Evolutionary conservation across 2,888 invertebrate species (phyloP).

Genomic region (Pyrrhosoma nymphula): DNA sequence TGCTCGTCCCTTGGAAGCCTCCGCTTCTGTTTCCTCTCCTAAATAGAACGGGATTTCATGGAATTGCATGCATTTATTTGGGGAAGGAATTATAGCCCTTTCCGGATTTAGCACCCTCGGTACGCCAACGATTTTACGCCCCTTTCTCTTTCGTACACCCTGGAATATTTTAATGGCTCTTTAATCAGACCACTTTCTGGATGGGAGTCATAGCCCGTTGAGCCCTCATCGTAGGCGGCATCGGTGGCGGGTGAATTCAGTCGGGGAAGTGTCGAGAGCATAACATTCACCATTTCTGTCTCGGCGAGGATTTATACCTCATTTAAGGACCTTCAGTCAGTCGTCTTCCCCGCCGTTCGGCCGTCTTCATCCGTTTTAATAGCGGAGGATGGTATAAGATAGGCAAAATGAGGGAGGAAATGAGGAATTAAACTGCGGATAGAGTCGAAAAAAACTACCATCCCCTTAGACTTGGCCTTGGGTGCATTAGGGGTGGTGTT

Average conservation of each 20-base stretch:
- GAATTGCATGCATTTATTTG: constrained; percentile 55
- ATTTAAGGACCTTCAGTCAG: constrained; percentile 49
- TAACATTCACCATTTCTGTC: constrained; percentile 60
- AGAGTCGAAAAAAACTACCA: background rate
- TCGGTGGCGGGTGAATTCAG: background rate
- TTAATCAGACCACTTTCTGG: constrained; percentile 51
- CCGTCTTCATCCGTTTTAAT: constrained; percentile 32
- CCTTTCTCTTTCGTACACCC: constrained; percentile 62
- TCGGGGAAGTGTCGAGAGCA: constrained; percentile 47
- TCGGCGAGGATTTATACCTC: constrained; percentile 61
- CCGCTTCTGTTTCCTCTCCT: background rate
- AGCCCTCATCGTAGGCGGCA: background rate
- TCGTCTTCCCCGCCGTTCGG: constrained; percentile 36
- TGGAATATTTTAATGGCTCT: constrained; percentile 59
- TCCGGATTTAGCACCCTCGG: constrained; percentile 48
- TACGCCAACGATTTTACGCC: constrained; percentile 29
- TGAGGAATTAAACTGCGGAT: constrained; percentile 1
- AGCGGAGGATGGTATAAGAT: constrained; percentile 12
- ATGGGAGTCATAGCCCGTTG: background rate
- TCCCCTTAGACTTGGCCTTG: background rate
- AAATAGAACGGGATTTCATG: constrained; percentile 2
- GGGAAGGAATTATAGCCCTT: constrained; percentile 33
- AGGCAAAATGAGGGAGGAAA: background rate
- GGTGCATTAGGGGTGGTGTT: background rate
- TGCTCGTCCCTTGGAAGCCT: background rate